Evolutionary conservation across 2,113 vertebrate genomes (phyloP).

Genomic region (Vidua chalybeata): DNA sequence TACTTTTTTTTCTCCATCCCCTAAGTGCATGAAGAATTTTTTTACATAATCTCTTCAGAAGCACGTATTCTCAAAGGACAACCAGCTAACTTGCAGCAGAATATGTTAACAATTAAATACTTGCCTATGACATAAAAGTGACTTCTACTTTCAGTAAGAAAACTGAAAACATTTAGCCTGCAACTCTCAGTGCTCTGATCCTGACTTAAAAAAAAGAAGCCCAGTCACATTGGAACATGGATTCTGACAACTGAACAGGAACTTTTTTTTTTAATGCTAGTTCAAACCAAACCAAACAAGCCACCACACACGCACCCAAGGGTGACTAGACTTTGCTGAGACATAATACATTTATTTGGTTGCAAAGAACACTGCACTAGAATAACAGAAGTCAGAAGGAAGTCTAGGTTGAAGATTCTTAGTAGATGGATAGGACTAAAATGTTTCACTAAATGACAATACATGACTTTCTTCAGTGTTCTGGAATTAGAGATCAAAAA

Average conservation of each 20-base stretch:
- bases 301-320: not conserved
- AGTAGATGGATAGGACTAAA: not conserved
- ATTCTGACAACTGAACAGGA: not conserved
- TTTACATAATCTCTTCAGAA: not conserved
- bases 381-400: not conserved
- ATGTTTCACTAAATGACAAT: not conserved
- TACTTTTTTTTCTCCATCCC: not conserved
- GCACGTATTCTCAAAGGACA: not conserved
- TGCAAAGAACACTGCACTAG: not conserved
- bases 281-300: not conserved
- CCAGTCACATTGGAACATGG: not conserved
- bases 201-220: conserved; percentile 16
- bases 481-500: not conserved
- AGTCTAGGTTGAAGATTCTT: not conserved
- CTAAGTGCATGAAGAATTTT: not conserved
- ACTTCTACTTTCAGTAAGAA: not conserved
- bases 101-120: not conserved
- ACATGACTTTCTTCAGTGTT: not conserved
- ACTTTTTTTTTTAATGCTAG: not conserved
- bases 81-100: conserved; percentile 9
- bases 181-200: conserved; percentile 20
- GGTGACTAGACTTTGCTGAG: not conserved
- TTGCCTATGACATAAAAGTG: not conserved
- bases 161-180: conserved; percentile 26
- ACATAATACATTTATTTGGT: not conserved